Evolutionary conservation across 2,113 vertebrate genomes (phyloP).

Genomic region (Seriola dumerili): DNA sequence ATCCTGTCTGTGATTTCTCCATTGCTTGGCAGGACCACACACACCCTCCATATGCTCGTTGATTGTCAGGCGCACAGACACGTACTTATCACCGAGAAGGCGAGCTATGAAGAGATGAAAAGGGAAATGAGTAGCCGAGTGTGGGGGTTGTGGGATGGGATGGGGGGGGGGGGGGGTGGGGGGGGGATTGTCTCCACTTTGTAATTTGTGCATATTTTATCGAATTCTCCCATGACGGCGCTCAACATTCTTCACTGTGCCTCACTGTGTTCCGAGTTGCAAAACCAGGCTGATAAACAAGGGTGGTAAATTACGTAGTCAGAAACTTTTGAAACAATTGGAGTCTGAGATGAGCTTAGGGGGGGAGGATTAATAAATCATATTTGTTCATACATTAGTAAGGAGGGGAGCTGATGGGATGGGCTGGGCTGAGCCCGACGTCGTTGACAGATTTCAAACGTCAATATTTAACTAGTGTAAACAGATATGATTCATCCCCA

Average conservation of each 20-base stretch:
- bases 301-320: slow-evolving; percentile 69
- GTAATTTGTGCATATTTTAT: slow-evolving; percentile 78
- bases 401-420: slow-evolving; percentile 69
- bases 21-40: slow-evolving; percentile 74
- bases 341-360: slow-evolving; percentile 54
- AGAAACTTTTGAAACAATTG: slow-evolving; percentile 75
- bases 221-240: slow-evolving; percentile 60
- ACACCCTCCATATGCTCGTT: slow-evolving; percentile 72
- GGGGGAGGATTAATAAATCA: slow-evolving; percentile 79
- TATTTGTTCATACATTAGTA: slow-evolving; percentile 83
- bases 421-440: slow-evolving; percentile 60
- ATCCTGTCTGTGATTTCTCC: slow-evolving; percentile 68
- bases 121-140: slow-evolving; percentile 49
- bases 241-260: slow-evolving; percentile 64
- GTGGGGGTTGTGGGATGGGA: neutral
- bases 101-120: slow-evolving; percentile 63
- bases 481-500: slow-evolving; percentile 64
- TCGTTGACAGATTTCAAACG: slow-evolving; percentile 69
- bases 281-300: slow-evolving; percentile 74
- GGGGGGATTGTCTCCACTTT: slow-evolving; percentile 69
- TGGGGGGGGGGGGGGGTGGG: neutral
- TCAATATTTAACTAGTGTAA: slow-evolving; percentile 82
- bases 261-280: slow-evolving; percentile 65
- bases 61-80: slow-evolving; percentile 62
- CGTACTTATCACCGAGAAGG: slow-evolving; percentile 52